Evolutionary conservation across 2,888 invertebrate genomes (phyloP), one percentile per base, ranked within the genome.

Genomic region (Vesta saturnalis): DNA sequence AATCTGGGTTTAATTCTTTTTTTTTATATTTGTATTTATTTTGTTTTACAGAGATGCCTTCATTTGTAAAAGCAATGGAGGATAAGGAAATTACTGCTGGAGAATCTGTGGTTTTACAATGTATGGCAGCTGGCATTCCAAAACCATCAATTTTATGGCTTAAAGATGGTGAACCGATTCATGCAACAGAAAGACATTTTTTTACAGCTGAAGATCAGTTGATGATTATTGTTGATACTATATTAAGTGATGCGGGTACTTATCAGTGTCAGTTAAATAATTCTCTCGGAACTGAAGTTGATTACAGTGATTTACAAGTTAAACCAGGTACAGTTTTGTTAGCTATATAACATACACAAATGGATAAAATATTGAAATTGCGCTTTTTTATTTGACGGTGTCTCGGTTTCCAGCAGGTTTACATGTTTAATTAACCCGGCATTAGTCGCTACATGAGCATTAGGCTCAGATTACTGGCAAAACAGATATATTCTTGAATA

Each of bases 221-320:
- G 63, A 85, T 97, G 60, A 91, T 97, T 55, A 96, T 97, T 74
- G 91, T 95, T 47, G 92, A 94, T 78, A 91, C 94, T 0, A 88
- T 91, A 71, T 82, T 89, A 1, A 87, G 86, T 72, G 97, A 97
- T 85, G 92, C 92, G 23, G 97, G 97, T 0, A 87, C 87, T 68
- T 97, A 97, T 84, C 93, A 94, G 77, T 98, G 97, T 85, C 92
- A 93, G 82, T 92, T 97, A 82, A 92, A 92, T 49, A 97, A 97
- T 85, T 89, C 91, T 47, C 85, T 95, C 46, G 96, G 95, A 5
- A 90, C 89, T 64, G 91, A 91, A 74, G 88, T 89, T 69, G 94
- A 92, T 64, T 88, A 89, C 77, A 91, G 92, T 47, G 88, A 89
- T 67, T 86, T 96, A 59, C 88, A 89, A 58, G 92, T 95, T 16